These are phyloP conservation scores for Atrichornis clamosus DNA, from an alignment of 2,113 vertebrate genomes.

Conservation along the genomic window DNA sequence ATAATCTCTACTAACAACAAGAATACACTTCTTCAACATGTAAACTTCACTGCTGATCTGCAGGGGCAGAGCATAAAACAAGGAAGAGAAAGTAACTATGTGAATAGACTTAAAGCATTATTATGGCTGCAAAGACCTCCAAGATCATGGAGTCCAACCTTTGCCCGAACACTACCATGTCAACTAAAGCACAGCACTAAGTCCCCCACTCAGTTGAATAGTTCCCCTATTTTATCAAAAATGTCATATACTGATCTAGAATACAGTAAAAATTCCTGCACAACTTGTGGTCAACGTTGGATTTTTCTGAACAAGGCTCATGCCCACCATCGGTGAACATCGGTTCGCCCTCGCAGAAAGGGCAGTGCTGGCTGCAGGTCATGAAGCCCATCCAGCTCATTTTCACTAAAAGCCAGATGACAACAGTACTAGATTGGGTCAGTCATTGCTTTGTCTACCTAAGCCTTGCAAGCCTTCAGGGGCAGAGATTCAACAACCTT, in stretches of 20 bases:
- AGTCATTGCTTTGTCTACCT: neutral
- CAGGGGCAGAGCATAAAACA: neutral
- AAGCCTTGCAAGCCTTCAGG: neutral
- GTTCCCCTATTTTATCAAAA: neutral
- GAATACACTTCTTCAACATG: neutral
- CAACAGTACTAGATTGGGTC: neutral
- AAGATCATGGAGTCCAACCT: neutral
- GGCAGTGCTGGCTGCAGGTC: neutral
- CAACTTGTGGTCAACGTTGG: rapidly evolving
- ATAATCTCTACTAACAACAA: neutral
- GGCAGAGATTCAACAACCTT: neutral
- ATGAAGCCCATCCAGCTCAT: neutral
- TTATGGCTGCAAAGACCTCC: neutral
- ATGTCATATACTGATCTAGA: neutral
- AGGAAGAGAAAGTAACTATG: neutral
- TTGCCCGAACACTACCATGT: neutral
- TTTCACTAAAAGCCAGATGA: neutral
- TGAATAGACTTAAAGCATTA: neutral
- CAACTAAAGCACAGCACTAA: neutral
- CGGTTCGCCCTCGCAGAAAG: neutral
- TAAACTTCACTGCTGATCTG: neutral
- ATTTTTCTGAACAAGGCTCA: neutral
- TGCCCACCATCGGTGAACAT: rapidly evolving
- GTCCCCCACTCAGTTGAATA: neutral
- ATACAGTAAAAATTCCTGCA: neutral